These are phyloP conservation scores for Mus spicilegus DNA, from an alignment of 2,113 vertebrate species.

Conservation along the genomic window DNA sequence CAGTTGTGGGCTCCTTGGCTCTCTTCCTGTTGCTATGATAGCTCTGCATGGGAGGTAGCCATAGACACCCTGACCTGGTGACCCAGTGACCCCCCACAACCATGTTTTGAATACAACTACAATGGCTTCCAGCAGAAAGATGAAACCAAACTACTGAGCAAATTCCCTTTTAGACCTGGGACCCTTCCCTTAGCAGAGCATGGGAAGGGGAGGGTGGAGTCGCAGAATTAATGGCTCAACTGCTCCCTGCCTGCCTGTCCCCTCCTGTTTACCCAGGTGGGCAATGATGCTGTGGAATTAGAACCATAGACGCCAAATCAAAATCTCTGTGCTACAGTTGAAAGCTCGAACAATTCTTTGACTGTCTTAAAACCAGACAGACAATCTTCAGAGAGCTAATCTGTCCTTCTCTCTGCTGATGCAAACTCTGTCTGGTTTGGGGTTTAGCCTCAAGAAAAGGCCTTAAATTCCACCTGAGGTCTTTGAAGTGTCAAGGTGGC, in stretches of 20 bases:
- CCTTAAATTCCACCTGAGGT: background rate
- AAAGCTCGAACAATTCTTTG: background rate
- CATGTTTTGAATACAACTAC: background rate
- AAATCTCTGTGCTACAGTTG: background rate
- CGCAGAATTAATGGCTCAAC: background rate
- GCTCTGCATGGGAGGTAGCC: background rate
- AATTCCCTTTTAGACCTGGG: background rate
- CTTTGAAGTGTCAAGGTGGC: background rate
- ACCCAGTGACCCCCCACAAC: background rate
- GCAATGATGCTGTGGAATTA: background rate
- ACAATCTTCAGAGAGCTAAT: background rate
- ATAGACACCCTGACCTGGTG: no score
- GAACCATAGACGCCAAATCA: background rate
- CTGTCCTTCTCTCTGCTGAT: background rate
- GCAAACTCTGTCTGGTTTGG: background rate
- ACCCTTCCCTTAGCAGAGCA: background rate
- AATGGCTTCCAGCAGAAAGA: no score
- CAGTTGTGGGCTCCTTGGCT: background rate
- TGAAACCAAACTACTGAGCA: background rate
- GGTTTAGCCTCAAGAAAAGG: background rate
- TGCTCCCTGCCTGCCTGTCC: background rate
- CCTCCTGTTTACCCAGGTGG: rapidly evolving
- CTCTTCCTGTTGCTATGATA: no score
- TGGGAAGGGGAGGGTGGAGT: rapidly evolving
- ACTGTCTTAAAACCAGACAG: slow-evolving; percentile 20